A percentile compares a stretch with the other conserved stretches of the same genome.
Conservation (phyloP, 2,797 vertebrate species). For the Ispidina picta region DNA sequence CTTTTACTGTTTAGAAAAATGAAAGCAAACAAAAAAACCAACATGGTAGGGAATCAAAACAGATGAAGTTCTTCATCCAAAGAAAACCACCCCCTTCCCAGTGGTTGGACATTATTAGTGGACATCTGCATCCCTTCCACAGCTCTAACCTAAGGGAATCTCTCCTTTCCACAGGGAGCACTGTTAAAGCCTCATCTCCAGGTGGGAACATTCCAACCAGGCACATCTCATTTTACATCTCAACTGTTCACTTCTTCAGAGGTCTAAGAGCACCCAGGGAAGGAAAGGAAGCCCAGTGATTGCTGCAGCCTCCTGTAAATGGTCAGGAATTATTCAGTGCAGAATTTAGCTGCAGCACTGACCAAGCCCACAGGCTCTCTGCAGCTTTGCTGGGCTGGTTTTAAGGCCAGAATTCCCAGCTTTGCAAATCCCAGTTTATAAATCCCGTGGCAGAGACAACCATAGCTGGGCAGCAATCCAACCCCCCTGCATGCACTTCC, state of each 20-base stretch:
- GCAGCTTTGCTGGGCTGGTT: not conserved
- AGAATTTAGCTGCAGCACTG: not conserved
- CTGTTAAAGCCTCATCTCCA: not conserved
- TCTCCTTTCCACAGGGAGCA: not conserved
- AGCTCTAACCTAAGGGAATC: not conserved
- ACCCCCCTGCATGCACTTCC: not conserved
- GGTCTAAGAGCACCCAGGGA: not conserved
- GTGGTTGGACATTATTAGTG: not conserved
- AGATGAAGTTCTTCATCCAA: not conserved
- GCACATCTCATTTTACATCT: too few relatives aligned
- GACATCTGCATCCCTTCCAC: not conserved
- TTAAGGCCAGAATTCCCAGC: slow-evolving; percentile 39
- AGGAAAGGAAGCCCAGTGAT: not conserved
- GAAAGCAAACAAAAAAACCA: too few relatives aligned
- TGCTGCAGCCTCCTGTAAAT: too few relatives aligned
- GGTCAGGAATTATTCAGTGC: not conserved
- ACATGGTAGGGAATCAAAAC: not conserved
- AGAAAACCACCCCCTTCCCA: not conserved
- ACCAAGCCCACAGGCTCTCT: not conserved
- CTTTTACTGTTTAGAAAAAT: not conserved
- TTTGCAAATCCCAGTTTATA: slow-evolving; percentile 30
- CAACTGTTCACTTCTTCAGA: too few relatives aligned
- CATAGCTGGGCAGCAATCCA: slow-evolving; percentile 24
- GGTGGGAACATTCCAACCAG: not conserved
- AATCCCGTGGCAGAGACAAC: slow-evolving; percentile 19